phyloP scores from a whole-genome alignment of 1,140 invertebrate species.

The Aphelenchoides avenae region DNA sequence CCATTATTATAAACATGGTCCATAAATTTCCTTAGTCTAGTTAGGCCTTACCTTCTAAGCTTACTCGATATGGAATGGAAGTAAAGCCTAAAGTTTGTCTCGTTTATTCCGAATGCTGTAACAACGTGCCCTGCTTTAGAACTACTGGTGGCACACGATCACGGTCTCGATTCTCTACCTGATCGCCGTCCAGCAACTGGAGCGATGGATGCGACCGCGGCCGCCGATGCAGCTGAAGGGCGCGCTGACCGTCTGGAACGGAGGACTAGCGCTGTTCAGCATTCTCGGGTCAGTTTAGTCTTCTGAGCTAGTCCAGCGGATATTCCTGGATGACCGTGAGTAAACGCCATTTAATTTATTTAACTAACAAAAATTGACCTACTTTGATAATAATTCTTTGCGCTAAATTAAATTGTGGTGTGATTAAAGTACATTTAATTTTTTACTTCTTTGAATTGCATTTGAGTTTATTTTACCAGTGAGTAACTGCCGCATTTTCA shows the following conservation, averaged over 20 bases:
- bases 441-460: background rate
- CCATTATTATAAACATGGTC: too few species aligned
- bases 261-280: conserved; percentile 80
- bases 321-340: too few species aligned
- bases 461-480: conserved; percentile 8
- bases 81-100: too few species aligned
- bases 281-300: conserved; percentile 78
- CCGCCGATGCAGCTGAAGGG: conserved; percentile 66
- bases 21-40: too few species aligned
- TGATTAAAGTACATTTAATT: conserved; percentile 79
- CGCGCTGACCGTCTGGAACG: conserved; percentile 84
- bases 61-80: too few species aligned
- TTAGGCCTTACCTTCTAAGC: too few species aligned
- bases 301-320: too few species aligned
- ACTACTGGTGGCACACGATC: conserved; percentile 87
- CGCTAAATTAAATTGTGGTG: conserved; percentile 73
- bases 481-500: conserved; percentile 3
- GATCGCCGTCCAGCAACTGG: conserved; percentile 82
- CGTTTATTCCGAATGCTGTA: too few species aligned
- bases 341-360: conserved; percentile 64
- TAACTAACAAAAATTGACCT: conserved; percentile 14
- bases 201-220: conserved; percentile 60
- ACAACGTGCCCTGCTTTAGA: too few species aligned
- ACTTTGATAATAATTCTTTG: conserved; percentile 8
- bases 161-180: conserved; percentile 73